Conservation (phyloP, 2,888 invertebrate species). For the Noctua fimbriata region DNA sequence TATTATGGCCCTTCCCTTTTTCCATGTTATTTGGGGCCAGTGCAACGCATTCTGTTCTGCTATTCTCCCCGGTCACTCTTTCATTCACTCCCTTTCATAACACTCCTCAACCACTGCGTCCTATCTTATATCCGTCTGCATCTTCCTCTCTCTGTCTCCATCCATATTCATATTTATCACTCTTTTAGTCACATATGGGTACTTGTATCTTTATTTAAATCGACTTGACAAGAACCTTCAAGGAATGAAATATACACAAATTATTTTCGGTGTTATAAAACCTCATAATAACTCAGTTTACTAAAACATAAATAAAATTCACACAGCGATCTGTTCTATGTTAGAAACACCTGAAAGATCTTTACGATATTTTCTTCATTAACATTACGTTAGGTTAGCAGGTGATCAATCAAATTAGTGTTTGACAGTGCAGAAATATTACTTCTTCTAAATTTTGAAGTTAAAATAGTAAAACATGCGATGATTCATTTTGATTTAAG, state of each 20-base stretch:
- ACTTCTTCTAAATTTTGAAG: conserved; percentile 22
- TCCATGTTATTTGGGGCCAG: not conserved
- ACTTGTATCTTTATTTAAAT: not conserved
- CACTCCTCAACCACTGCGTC: not conserved
- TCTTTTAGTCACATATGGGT: not conserved
- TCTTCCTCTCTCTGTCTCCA: not conserved
- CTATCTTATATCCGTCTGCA: no score
- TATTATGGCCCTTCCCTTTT: not conserved
- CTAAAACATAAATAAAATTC: conserved; percentile 15
- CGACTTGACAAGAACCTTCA: not conserved
- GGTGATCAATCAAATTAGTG: conserved; percentile 49
- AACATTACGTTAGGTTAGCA: conserved; percentile 19
- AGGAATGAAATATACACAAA: not conserved
- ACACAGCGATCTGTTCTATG: conserved; percentile 15
- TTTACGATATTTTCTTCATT: conserved; percentile 18
- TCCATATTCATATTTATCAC: not conserved
- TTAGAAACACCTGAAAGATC: conserved; percentile 12
- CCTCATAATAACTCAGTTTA: not conserved
- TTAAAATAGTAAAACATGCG: conserved; percentile 17
- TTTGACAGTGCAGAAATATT: conserved; percentile 50
- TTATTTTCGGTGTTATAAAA: conserved; percentile 3
- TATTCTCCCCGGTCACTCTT: not conserved
- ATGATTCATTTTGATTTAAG: conserved; percentile 46
- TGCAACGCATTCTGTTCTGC: not conserved
- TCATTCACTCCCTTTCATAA: not conserved